Base-by-base conservation (phyloP, 2,888 invertebrate genomes). In the Muschampia plurimacula region DNA sequence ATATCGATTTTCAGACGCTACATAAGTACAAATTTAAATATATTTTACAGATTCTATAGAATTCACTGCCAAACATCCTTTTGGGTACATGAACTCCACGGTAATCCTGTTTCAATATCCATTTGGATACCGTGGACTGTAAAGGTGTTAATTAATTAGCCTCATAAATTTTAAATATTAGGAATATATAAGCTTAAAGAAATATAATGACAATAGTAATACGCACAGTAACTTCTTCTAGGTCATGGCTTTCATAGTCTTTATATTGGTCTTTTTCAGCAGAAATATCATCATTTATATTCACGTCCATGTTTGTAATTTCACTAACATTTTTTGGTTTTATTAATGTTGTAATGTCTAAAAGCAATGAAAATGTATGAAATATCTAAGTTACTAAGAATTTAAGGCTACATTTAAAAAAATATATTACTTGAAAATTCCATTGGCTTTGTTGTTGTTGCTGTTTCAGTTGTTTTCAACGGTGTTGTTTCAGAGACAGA, bases 221-320 rank as follows among this genome's bases (percentile, higher is more conserved):
- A 70, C 70, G 32, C 57, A 70, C 70, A 2, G 65, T 65, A 46
- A 70, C 65, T 36, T 65, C 70, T 46, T 70, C 65, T 3, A 59
- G 46, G 59, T 70, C 70, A 36, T 15, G 46, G 7, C n/a, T 49
- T 10, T 59, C 46, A 49, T 65, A 70, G 12, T 70, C 64, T 28
- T 10, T 59, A 22, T 32, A 5, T 41, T 69, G 63, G 7, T 64
- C 39, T 32, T 59, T 59, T 32, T 13, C 13, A 57, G 57, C 57
- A 28, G 15, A 3, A 57, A 0, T 57, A 12, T 57, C 10, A n/a
- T 57, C 7, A 2, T 59, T 59, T 41, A 46, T 44, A 6, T 57
- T 10, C 4, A 3, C 5, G 28, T 22, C 28, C 57, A 22, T 10
- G 22, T 57, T 57, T 57, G 10, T 57, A 28, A 28, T 57, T 22